Evolutionary conservation across 2,113 vertebrate species (phyloP).

Genomic region (Australoheros scitulus): DNA sequence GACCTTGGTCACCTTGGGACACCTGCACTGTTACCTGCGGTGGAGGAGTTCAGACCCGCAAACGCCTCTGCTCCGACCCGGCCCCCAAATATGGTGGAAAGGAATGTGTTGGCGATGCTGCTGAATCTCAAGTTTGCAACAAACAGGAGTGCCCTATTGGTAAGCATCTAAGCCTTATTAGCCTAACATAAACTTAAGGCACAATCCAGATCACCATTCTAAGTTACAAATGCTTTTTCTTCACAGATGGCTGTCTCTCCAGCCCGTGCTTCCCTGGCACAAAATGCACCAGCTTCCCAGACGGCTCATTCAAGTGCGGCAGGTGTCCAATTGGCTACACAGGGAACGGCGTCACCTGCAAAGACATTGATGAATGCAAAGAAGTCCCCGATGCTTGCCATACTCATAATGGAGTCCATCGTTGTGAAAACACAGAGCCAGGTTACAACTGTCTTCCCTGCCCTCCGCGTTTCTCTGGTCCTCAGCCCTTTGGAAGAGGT

Average conservation of each 20-base stretch:
- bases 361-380: conserved; percentile 94
- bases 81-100: conserved; percentile 91
- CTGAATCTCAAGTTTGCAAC: conserved; percentile 88
- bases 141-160: conserved; percentile 79
- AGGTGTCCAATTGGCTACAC: conserved; percentile 89
- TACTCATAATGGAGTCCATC: conserved; percentile 86
- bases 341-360: conserved; percentile 90
- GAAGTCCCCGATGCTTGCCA: conserved; percentile 93
- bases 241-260: conserved; percentile 93
- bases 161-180: conserved; percentile 39
- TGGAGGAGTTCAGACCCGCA: conserved; percentile 88
- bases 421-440: conserved; percentile 93
- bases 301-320: conserved; percentile 94
- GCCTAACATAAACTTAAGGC: not conserved
- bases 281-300: conserved; percentile 89
- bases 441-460: conserved; percentile 97
- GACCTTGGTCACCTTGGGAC: conserved; percentile 96
- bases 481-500: conserved; percentile 90
- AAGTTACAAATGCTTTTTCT: not conserved
- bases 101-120: conserved; percentile 86
- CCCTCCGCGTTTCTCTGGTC: conserved; percentile 89
- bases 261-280: conserved; percentile 92
- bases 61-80: conserved; percentile 91
- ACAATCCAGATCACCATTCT: not conserved
- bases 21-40: conserved; percentile 92